Base-by-base conservation (phyloP, 2,888 invertebrate species). In the Chrysolina haemoptera region DNA sequence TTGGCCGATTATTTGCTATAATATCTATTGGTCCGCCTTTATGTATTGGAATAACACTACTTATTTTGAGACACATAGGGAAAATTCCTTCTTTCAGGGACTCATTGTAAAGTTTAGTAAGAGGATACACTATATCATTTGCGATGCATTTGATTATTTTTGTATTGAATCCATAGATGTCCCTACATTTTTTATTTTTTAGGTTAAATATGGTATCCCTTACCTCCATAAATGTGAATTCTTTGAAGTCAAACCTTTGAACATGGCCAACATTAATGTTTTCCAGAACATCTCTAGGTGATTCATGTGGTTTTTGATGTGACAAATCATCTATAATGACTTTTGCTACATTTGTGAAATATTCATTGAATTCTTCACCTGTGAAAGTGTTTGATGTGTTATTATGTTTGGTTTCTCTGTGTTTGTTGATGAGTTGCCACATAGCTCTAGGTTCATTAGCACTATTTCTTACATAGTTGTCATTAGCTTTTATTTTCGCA, bases 321-420 rank as follows among this genome's bases (percentile, higher is more conserved):
- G 53, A 53, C 62, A 27, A 62, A 27, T 22, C 62, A 62, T 62
- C 62, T 27, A 22, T n/a, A 62, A 62, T 55, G 55, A 55, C 55
- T 35, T 35, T 55, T 62, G 62, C 62, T 27, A 62, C 62, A 62
- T 62, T 27, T 27, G 62, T 62, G 22, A 62, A 62, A 62, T 62
- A 62, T 27, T 62, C 62, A 62, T 62, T 62, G 62, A 62, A 1
- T 62, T 62, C 20, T 14, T 22, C 27, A 9, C 62, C 62, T 62
- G 62, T 62, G 62, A 27, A 62, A 62, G 62, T 10, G 62, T 62
- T 62, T 62, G 62, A 62, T 62, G 62, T 62, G 55, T 55, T 55
- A 62, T 62, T 27, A 14, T 62, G 62, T 62, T 62, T 62, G 35
- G 1, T 62, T 41, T 20, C 27, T 62, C 62, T 62, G 11, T 62